These are phyloP conservation scores for Cloeon dipterum DNA, from an alignment of 2,888 invertebrate species.

Conservation along the genomic window DNA sequence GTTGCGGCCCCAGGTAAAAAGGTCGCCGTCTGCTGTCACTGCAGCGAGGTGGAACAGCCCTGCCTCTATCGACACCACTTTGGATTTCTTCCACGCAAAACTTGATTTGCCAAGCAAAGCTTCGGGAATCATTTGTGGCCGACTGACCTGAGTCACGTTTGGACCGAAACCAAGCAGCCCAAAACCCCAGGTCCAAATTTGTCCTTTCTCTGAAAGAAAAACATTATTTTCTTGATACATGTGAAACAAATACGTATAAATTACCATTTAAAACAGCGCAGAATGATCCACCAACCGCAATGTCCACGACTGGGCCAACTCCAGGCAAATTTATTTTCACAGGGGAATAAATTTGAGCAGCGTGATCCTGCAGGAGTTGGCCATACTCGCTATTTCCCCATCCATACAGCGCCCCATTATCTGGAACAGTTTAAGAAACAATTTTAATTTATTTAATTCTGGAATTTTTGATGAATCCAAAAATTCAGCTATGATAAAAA, in stretches of 20 bases:
- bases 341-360: slow-evolving; percentile 52
- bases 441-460: not conserved
- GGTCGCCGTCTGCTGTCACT: slow-evolving; percentile 55
- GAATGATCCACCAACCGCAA: slow-evolving; percentile 69
- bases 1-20: slow-evolving; percentile 86
- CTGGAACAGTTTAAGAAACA: slow-evolving; percentile 20
- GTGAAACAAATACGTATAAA: slow-evolving; percentile 2
- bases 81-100: slow-evolving; percentile 38
- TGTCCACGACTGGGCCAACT: slow-evolving; percentile 52
- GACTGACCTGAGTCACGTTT: slow-evolving; percentile 32
- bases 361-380: slow-evolving; percentile 37
- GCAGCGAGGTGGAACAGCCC: slow-evolving; percentile 63
- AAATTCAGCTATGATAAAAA: slow-evolving; percentile 5
- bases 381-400: slow-evolving; percentile 95
- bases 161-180: slow-evolving; percentile 84
- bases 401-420: slow-evolving; percentile 77
- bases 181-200: slow-evolving; percentile 84
- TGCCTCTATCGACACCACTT: slow-evolving; percentile 38
- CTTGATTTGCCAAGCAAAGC: slow-evolving; percentile 69
- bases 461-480: slow-evolving; percentile 6
- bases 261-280: slow-evolving; percentile 64
- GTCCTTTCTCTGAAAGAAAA: slow-evolving; percentile 40
- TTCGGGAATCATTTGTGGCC: slow-evolving; percentile 51
- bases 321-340: slow-evolving; percentile 35
- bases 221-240: slow-evolving; percentile 1